Evolutionary conservation across 1,140 invertebrate species (phyloP).

Genomic region (Physella acuta): DNA sequence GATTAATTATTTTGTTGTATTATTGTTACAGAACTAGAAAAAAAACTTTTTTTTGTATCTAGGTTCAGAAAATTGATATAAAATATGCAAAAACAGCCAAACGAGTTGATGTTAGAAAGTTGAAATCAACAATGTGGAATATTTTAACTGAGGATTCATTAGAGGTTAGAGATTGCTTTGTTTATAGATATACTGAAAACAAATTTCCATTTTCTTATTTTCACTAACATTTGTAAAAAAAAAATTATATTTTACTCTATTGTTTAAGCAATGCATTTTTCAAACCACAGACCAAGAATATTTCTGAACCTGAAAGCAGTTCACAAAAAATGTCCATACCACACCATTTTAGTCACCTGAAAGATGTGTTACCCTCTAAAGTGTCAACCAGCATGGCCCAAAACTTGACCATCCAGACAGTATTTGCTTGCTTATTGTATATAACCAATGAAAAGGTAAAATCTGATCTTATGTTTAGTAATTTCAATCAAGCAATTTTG

Average conservation of each 20-base stretch:
- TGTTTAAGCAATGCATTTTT: neutral
- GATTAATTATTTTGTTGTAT: neutral
- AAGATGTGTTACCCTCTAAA: constrained; percentile 63
- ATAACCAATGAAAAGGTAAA: constrained; percentile 75
- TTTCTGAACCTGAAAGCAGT: neutral
- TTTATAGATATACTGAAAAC: neutral
- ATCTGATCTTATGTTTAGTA: neutral
- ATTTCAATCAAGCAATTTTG: neutral
- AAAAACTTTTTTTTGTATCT: constrained; percentile 28
- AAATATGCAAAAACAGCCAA: constrained; percentile 76
- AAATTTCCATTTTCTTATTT: neutral
- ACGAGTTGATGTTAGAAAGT: constrained; percentile 76
- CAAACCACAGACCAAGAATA: neutral
- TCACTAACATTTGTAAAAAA: neutral
- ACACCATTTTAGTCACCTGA: constrained; percentile 7
- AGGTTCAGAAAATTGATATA: constrained; percentile 71
- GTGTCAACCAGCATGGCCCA: constrained; percentile 68
- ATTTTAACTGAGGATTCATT: constrained; percentile 41
- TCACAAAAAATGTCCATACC: constrained; percentile 15
- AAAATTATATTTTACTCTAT: neutral
- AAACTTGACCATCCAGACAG: constrained; percentile 73
- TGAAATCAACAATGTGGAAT: constrained; percentile 76
- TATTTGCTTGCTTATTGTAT: constrained; percentile 77
- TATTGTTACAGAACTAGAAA: neutral
- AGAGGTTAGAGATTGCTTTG: neutral